Base-by-base conservation (phyloP, 2,888 invertebrate species). In the Tolmerus cingulatus region DNA sequence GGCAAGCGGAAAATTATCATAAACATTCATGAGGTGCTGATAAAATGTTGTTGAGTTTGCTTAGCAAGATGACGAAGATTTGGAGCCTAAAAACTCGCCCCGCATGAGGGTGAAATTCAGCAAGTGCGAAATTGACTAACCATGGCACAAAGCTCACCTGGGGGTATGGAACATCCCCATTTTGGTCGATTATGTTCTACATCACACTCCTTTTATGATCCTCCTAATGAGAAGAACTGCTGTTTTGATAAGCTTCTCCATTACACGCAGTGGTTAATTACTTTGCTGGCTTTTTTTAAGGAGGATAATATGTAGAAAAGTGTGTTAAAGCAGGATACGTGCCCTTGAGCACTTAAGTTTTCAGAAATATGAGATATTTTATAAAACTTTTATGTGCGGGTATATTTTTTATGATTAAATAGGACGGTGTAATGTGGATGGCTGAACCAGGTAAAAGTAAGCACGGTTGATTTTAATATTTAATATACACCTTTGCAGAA, bases 11-110 rank as follows among this genome's bases (percentile, higher is more conserved):
- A 66, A 37, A 66, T 55, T 84, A 66, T 66, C 82, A 66, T 84
- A 66, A 84, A 66, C 82, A 84, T 84, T 66, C 66, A 82, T 84
- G 82, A 23, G 66, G 66, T 40, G 82, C 82, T 84, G 82, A 84
- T 84, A 84, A 84, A 84, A 84, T 66, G 82, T 40, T 84, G 46
- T 84, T 66, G 82, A 57, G 66, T 57, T 55, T n/a, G 81, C 66
- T 51, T 57, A 66, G 27, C 19, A 27, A 8, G 37, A 66, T 57
- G 34, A 66, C n/a, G 82, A 19, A n/a, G n/a, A n/a, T n/a, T 40
- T 84, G 19, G 82, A 66, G 37, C 51, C 76, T 8, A 84, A 84
- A 84, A 84, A 19, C 23, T 84, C 23, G 40, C 40, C 66, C 37
- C 14, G 66, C 40, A 34, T 46, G 12, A 84, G 19, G 19, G 46